Evolutionary conservation across 2,113 vertebrate species (phyloP), one percentile per base, ranked within the genome.

Genomic region (human (Homo sapiens)): DNA sequence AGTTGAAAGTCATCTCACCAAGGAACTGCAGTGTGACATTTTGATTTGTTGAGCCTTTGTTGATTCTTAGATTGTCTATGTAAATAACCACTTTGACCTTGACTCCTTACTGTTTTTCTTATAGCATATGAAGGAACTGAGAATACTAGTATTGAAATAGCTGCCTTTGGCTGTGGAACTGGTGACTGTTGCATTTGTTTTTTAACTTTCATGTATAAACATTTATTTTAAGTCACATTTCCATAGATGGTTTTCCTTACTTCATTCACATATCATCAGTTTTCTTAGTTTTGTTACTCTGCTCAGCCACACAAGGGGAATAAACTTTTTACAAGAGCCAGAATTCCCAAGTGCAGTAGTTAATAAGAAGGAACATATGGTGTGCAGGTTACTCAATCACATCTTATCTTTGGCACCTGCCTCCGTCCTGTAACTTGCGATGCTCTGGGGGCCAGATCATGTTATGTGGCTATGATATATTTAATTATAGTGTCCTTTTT

Each of bases 11-110:
- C 85, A 96, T 72, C 94, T 97, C 96, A 66, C 23, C 1, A 52
- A n/a, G 18, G 82, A 80, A 94, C 82, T 52, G 48, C 73, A 35
- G 1, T 12, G 38, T 96, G 89, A 92, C 84, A 72, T 45, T 97
- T 96, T 72, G 43, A 59, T 96, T 97, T 94, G n/a, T 96, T 84
- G 0, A 27, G 7, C 0, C 40, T 80, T 0, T 3, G 55, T 73
- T 76, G 81, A 84, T 95, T 97, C 87, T 98, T 96, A 12, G 66
- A 94, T 80, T 95, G 16, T 95, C 95, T 43, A 16, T 70, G 92
- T 86, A 59, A 97, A 81, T 2, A 76, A 32, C 80, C 72, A 0
- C 45, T 97, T 70, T 98, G 97, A 97, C 96, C 96, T 97, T 97
- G 84, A 13, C 57, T 94, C 84, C 81, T 72, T 0, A 84, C 88